Base-by-base conservation (phyloP, 2,113 vertebrate species). In the Gnathonemus longibarbis region DNA sequence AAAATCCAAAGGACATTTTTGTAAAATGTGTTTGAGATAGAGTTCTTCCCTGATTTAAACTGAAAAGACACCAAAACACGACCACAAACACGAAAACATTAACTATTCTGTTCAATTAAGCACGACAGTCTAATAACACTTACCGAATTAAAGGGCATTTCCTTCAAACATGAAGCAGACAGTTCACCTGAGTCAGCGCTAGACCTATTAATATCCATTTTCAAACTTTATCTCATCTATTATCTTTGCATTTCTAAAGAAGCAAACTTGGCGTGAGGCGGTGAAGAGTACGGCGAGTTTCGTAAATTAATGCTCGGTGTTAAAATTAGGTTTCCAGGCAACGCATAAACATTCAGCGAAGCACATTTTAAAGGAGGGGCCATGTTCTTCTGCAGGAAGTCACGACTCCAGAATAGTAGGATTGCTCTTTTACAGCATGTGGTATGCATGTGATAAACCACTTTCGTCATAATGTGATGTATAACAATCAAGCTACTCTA, bases 281-380 rank as follows among this genome's bases (percentile, higher is more conserved):
- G 19, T 46, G 7, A 66, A 88, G 56, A 27, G 11, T 15, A 13
- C 27, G 53, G 58, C 35, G 15, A 31, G 24, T 89, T 62, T 62
- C 42, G 24, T 39, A 35, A 24, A 27, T 2, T 49, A 48, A 10
- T 84, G 53, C 24, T 46, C 35, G 46, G 39, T 48, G 87, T 88
- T 88, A 88, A 53, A 53, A 70, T 39, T 8, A 66, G 13, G 92
- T 93, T 66, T 88, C 93, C 90, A 92, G 89, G 93, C 93, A 92
- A 93, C 93, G 90, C 9, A 77, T 77, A 84, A 91, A 90, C 90
- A 91, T 84, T 39, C 52, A 49, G 35, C 31, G 0, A 15, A 39
- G n/a, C 24, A 39, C 66, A 87, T 62, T 56, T 15, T 90, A 89
- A 90, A 80, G 88, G 90, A 89, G 89, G 80, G 83, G 53, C 39